These are phyloP conservation scores for Bryconaethiops microstoma DNA, from an alignment of 2,797 vertebrate species.

Conservation along the genomic window DNA sequence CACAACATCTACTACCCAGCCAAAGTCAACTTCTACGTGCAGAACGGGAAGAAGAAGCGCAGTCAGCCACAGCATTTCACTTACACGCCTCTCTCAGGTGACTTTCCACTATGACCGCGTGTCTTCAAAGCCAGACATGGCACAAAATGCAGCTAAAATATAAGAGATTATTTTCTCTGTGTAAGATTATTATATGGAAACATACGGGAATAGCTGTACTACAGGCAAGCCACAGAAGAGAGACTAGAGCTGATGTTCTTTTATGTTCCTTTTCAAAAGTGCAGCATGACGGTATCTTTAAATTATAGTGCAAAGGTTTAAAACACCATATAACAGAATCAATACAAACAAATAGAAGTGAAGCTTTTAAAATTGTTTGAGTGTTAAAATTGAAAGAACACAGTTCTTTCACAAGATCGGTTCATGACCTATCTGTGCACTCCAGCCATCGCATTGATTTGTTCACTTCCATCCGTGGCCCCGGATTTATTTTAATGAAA, in stretches of 20 bases:
- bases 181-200: background rate
- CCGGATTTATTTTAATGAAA: too few relatives aligned
- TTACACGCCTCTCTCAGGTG: conserved; percentile 77
- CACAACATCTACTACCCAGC: conserved; percentile 79
- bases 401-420: too few relatives aligned
- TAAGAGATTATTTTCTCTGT: background rate
- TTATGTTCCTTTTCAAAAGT: background rate
- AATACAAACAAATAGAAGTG: too few relatives aligned
- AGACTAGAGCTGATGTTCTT: background rate
- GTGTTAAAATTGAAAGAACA: too few relatives aligned
- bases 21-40: conserved; percentile 93
- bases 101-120: conserved; percentile 12
- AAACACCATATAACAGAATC: too few relatives aligned
- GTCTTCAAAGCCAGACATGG: background rate
- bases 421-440: too few relatives aligned
- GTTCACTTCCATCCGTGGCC: too few relatives aligned
- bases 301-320: too few relatives aligned
- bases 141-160: background rate
- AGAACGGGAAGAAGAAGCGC: conserved; percentile 93
- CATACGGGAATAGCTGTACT: background rate
- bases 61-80: conserved; percentile 94
- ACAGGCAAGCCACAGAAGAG: background rate
- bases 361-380: too few relatives aligned
- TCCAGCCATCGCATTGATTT: too few relatives aligned
- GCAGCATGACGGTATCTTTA: too few relatives aligned